Base-by-base conservation (phyloP, 2,888 invertebrate species). In the Megastigmus dorsalis region DNA sequence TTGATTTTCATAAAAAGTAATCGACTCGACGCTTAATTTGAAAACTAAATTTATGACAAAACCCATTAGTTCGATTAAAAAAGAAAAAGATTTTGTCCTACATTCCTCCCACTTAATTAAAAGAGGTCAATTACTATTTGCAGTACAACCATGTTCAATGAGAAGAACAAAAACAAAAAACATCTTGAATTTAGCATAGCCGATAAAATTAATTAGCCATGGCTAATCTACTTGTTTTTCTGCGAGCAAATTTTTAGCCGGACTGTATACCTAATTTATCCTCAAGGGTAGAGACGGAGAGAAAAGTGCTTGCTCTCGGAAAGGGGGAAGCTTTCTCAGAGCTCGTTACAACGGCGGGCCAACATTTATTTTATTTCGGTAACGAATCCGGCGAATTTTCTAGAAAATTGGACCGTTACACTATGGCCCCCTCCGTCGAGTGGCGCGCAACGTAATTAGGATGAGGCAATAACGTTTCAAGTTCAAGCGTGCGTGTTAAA, bases 211-310 rank as follows among this genome's bases (percentile, higher is more conserved):
- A n/a, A n/a, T n/a, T n/a, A n/a, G n/a, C n/a, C n/a, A n/a, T n/a
- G n/a, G n/a, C n/a, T n/a, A n/a, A n/a, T n/a, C n/a, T n/a, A n/a
- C n/a, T n/a, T 10, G 10, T 59, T 15, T n/a, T 41, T 59, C 2
- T 26, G 9, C 41, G n/a, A 6, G 30, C 18, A 38, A 50, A 36
- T 63, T 38, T 38, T 26, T 26, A 38, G 2, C 1, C 1, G 6
- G 7, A 18, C 10, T 15, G n/a, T 36, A 50, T n/a, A 10, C n/a
- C 13, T 15, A 79, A 75, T 80, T 79, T 69, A 74, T 80, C 80
- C 75, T 77, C n/a, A n/a, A n/a, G n/a, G n/a, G n/a, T 38, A 38
- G 20, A 76, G 54, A 20, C 3, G 74, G 69, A 20, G 15, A 30
- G 26, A 43, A 23, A 15, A 30, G 41, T 57, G 28, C 15, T 67